Evolutionary conservation across 2,797 vertebrate species (phyloP).

Genomic region (Brachyrhaphis roseni): DNA sequence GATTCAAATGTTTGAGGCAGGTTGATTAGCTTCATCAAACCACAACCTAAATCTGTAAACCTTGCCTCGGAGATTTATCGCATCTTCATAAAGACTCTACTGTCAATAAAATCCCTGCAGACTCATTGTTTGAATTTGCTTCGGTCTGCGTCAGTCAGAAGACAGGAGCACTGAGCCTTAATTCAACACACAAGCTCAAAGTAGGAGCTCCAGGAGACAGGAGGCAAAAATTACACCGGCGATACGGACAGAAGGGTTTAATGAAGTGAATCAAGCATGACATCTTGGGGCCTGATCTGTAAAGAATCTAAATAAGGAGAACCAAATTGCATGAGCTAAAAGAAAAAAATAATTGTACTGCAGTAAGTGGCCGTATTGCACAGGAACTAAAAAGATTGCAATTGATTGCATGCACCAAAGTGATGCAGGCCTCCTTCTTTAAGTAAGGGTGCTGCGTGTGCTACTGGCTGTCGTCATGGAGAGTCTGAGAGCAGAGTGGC

Average conservation of each 20-base stretch:
- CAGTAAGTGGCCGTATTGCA: too few relatives aligned
- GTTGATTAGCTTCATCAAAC: neutral
- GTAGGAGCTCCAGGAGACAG: neutral
- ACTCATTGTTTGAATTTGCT: neutral
- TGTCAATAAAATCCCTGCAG: constrained; percentile 33
- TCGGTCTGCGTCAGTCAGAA: neutral
- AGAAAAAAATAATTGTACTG: too few relatives aligned
- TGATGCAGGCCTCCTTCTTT: too few relatives aligned
- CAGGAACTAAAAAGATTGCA: too few relatives aligned
- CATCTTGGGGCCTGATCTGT: too few relatives aligned
- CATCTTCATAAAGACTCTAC: constrained; percentile 2
- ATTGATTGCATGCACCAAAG: too few relatives aligned
- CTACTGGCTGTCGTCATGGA: too few relatives aligned
- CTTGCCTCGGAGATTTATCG: constrained; percentile 3
- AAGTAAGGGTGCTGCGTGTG: too few relatives aligned
- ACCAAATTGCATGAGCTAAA: too few relatives aligned
- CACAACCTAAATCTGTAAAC: neutral
- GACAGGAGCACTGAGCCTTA: neutral
- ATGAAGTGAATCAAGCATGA: neutral
- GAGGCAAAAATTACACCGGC: neutral
- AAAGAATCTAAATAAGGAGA: too few relatives aligned
- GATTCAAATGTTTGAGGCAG: neutral
- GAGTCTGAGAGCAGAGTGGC: too few relatives aligned
- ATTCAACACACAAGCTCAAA: constrained; percentile 10
- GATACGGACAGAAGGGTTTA: neutral